phyloP scores from a whole-genome alignment of 2,888 invertebrate species.

The Caenorhabditis sp. region DNA sequence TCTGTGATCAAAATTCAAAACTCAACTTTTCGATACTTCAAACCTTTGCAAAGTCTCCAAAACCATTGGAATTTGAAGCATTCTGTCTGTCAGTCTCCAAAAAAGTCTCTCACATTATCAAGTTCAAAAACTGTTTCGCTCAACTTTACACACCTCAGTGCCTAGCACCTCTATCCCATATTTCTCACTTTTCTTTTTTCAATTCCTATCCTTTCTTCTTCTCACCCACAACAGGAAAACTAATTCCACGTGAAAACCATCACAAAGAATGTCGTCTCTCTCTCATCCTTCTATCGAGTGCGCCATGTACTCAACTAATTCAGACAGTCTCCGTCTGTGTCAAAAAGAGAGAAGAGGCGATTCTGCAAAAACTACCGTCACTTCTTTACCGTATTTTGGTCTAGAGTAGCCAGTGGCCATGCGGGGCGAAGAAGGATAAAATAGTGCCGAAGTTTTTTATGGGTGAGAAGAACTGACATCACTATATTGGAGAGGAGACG shows the following conservation, averaged over 20 bases:
- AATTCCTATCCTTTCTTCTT: not conserved
- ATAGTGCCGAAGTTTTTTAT: not conserved
- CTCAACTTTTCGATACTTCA: not conserved
- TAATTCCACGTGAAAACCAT: conserved; percentile 14
- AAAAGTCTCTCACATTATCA: not conserved
- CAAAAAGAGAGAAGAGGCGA: not conserved
- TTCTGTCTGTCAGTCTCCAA: not conserved
- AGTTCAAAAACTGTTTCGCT: conserved; percentile 45
- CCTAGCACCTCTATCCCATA: conserved; percentile 30
- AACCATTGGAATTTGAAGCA: not conserved
- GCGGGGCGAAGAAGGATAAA: not conserved
- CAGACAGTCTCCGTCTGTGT: conserved; percentile 15
- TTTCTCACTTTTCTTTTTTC: conserved; percentile 10
- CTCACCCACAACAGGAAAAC: not conserved
- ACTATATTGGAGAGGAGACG: conserved; percentile 17
- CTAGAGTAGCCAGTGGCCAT: conserved; percentile 3
- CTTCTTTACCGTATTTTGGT: conserved; percentile 23
- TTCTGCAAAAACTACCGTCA: conserved; percentile 15
- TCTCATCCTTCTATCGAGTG: not conserved
- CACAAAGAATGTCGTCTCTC: conserved; percentile 27
- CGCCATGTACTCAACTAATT: conserved; percentile 33
- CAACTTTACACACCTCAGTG: conserved; percentile 38
- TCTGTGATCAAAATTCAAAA: no score
- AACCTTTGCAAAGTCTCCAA: not conserved
- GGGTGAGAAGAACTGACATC: conserved; percentile 26